phyloP scores from a whole-genome alignment of 2,888 invertebrate genomes.

The Noctua pronuba region DNA sequence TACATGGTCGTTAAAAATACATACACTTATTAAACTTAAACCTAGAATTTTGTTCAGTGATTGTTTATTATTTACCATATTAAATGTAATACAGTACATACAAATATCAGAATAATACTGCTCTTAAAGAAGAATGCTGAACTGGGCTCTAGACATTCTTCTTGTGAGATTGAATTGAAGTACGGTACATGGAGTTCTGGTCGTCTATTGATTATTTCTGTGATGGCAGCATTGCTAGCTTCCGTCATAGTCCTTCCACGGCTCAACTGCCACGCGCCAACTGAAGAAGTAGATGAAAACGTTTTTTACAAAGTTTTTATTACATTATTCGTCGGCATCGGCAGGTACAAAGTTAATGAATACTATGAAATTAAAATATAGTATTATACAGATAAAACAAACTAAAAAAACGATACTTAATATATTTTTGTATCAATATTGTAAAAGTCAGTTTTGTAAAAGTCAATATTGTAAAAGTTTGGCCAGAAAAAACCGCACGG shows the following conservation, averaged over 20 bases:
- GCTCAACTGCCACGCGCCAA: conserved; percentile 85
- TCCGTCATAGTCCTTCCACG: conserved; percentile 73
- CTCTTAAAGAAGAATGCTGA: conserved; percentile 77
- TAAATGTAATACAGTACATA: conserved; percentile 76
- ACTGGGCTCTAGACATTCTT: conserved; percentile 81
- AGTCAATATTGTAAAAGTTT: no score
- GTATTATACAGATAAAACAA: background rate
- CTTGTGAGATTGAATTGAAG: conserved; percentile 79
- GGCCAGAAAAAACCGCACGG: no score
- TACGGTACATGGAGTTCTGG: conserved; percentile 79
- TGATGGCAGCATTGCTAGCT: conserved; percentile 69
- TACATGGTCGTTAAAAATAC: background rate
- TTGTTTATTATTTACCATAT: conserved; percentile 63
- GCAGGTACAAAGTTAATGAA: background rate
- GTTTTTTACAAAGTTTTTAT: background rate
- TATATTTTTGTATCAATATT: background rate
- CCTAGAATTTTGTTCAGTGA: conserved; percentile 14
- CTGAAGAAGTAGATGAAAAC: conserved; percentile 68
- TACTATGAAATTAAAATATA: background rate
- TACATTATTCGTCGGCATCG: background rate
- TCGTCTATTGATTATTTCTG: conserved; percentile 68
- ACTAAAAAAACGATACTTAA: background rate
- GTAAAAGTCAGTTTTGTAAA: background rate
- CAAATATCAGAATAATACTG: conserved; percentile 81
- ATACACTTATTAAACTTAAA: conserved; percentile 8